A percentile compares a stretch with the other conserved stretches of the same genome.
Conservation (phyloP, 2,797 vertebrate genomes). For the Lithobates sylvaticus region DNA sequence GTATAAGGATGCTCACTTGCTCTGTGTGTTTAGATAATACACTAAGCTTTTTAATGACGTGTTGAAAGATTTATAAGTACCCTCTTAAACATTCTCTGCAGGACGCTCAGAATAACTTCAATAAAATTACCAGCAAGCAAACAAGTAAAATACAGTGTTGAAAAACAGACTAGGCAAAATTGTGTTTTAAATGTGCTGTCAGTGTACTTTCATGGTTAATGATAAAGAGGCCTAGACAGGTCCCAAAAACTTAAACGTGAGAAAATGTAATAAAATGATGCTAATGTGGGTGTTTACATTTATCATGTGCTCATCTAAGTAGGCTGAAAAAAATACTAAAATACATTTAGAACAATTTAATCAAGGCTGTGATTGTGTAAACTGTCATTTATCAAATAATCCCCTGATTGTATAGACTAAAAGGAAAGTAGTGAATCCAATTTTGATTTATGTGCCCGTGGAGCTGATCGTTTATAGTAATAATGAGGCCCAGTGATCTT, state of each 20-base stretch:
- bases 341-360: neutral
- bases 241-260: neutral
- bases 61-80: constrained; percentile 71
- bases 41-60: constrained; percentile 62
- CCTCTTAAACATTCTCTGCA: constrained; percentile 73
- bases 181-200: constrained; percentile 5
- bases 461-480: constrained; percentile 68
- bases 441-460: constrained; percentile 34
- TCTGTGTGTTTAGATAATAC: constrained; percentile 67
- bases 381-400: neutral
- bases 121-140: constrained; percentile 65
- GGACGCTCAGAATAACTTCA: constrained; percentile 57
- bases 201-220: neutral
- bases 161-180: constrained; percentile 46
- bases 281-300: neutral
- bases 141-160: constrained; percentile 57
- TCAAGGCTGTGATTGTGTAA: neutral
- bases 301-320: neutral
- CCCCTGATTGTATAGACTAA: neutral
- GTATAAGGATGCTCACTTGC: constrained; percentile 12
- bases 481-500: constrained; percentile 79
- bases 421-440: neutral
- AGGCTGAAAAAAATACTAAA: neutral
- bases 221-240: neutral
- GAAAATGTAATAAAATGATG: neutral